Evolutionary conservation across 2,797 vertebrate genomes (phyloP).

Genomic region (Hippoglossus hippoglossus): DNA sequence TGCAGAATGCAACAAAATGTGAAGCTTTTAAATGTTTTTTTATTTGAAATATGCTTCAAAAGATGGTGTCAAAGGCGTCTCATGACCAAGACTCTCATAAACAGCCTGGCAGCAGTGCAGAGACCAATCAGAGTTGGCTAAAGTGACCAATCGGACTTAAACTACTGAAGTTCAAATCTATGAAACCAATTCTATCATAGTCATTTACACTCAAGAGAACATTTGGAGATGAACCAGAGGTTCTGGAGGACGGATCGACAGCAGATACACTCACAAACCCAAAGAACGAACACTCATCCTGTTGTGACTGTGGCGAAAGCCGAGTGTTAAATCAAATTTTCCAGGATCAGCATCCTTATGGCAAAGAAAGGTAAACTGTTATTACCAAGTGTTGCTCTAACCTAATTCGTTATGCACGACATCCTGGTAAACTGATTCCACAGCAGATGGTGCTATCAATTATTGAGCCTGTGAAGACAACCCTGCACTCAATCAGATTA

Average conservation of each 20-base stretch:
- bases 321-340: constrained; percentile 20
- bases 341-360: constrained; percentile 14
- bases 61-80: too few relatives aligned
- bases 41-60: too few relatives aligned
- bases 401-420: constrained; percentile 56
- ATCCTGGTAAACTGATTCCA: constrained; percentile 56
- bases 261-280: too few relatives aligned
- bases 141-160: too few relatives aligned
- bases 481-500: constrained; percentile 74
- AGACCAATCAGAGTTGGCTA: too few relatives aligned
- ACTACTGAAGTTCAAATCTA: too few relatives aligned
- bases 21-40: too few relatives aligned
- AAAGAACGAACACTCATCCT: not conserved
- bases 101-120: too few relatives aligned
- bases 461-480: constrained; percentile 72
- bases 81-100: too few relatives aligned
- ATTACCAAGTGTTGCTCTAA: constrained; percentile 50
- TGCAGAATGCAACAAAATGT: too few relatives aligned
- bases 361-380: constrained; percentile 50
- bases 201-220: not conserved
- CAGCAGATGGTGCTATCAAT: constrained; percentile 80
- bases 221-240: not conserved
- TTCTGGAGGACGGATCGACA: not conserved
- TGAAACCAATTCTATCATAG: too few relatives aligned
- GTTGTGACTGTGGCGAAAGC: not conserved